phyloP scores from a whole-genome alignment of 2,113 vertebrate species.

The Leucoraja erinaceus region DNA sequence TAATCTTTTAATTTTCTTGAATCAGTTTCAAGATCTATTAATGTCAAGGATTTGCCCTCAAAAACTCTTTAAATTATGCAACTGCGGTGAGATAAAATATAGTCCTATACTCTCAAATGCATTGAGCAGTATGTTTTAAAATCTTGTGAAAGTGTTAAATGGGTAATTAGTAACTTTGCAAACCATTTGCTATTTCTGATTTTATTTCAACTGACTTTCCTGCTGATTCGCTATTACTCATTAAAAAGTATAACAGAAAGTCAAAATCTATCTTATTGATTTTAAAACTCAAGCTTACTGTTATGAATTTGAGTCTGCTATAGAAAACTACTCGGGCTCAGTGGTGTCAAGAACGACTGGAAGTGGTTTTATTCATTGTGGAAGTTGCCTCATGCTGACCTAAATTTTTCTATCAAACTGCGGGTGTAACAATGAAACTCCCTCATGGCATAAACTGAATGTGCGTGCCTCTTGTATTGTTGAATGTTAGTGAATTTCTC shows the following conservation, averaged over 20 bases:
- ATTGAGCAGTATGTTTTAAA: too few species aligned
- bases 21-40: too few species aligned
- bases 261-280: neutral
- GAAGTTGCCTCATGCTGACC: neutral
- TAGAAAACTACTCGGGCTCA: neutral
- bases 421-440: neutral
- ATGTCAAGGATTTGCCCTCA: too few species aligned
- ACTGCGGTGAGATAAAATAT: too few species aligned
- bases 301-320: neutral
- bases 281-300: neutral
- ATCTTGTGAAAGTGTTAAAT: too few species aligned
- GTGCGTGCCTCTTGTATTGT: neutral
- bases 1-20: too few species aligned
- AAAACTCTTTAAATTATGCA: too few species aligned
- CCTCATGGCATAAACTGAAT: neutral
- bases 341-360: neutral
- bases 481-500: neutral
- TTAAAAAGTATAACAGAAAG: neutral
- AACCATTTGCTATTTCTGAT: neutral
- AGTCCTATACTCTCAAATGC: too few species aligned
- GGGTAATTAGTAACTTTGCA: too few species aligned
- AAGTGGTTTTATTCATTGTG: neutral
- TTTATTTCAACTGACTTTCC: neutral
- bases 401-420: neutral
- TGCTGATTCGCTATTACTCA: neutral